Evolutionary conservation across 2,888 invertebrate species (phyloP), one percentile per base, ranked within the genome.

Genomic region (Prionchulus punctatus): DNA sequence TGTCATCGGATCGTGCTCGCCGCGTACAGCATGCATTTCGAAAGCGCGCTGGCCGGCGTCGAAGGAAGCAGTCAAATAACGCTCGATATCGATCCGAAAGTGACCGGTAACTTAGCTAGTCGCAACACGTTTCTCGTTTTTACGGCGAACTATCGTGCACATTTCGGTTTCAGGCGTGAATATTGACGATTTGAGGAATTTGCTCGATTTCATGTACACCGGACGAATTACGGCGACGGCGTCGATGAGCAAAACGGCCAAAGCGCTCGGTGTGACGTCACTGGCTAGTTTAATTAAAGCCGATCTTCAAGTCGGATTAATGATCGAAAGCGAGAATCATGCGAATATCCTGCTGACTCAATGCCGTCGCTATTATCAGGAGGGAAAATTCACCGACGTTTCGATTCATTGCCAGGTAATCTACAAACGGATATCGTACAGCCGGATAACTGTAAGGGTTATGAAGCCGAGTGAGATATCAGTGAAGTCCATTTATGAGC

Each of bases 1-100:
- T 63, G 62, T 25, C 64, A 64, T 53, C 57, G 64, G n/a, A 36
- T 63, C 1, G 57, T 64, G 1, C 55, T 64, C 26, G 60, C 64
- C 21, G 61, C 64, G 4, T 61, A 54, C 54, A 56, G 60, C 21
- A 43, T 45, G 4, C 57, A 59, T 30, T 58, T 62, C 25, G 60
- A 63, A 50, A 26, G 59, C 2, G 60, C 62, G 1, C 57, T 64
- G 7, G 21, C 52, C 12, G 53, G 55, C 1, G 58, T 61, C 30
- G 59, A 61, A 18, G 50, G 54, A 27, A 45, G 53, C 18, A 21
- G 51, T 7, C 49, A 43, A 2, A 47, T 59, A 25, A 57, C 56
- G n/a, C 54, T 63, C 30, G 63, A 63, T 43, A 54, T 63, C 27
- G 60, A 63, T 53, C 53, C 50, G 21, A 49, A 49, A 49, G 30